Base-by-base conservation (phyloP, 2,888 invertebrate species). In the Anorthoa munda region DNA sequence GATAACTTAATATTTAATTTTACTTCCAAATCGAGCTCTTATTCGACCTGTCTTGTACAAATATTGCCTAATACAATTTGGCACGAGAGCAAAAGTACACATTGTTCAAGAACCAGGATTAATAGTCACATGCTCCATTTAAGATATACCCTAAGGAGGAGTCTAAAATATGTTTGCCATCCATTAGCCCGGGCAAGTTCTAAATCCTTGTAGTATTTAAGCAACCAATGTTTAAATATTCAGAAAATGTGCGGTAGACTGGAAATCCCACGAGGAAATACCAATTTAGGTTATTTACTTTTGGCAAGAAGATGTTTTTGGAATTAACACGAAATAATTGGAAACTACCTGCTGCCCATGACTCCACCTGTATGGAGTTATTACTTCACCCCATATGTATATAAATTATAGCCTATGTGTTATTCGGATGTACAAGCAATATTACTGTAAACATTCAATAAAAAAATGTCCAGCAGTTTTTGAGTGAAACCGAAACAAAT, bases 221-320 rank as follows among this genome's bases (percentile, higher is more conserved):
- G 66, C 59, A 65, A 71, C 45, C 31, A 4, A 60, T 79, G 63
- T 56, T 79, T 13, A 83, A 74, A 79, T 81, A 83, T 79, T 73
- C 80, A 58, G 26, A 13, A 63, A 69, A 83, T 55, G 50, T 66
- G 18, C 72, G 61, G 31, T 50, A n/a, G 46, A 66, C 13, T 56
- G 13, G 12, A 39, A 65, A 51, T 55, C 68, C 26, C 83, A 2
- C 7, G 58, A 26, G 67, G 9, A 51, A 26, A 26, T 12, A 45
- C 61, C 18, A 21, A 13, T 48, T 4, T 45, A 45, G 1, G 18
- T 11, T 56, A 56, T 50, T 58, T 26, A 58, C 21, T 63, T n/a
- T 23, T 31, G 48, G 21, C 18, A 72, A 48, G 21, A 50, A 50
- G 26, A 39, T 39, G 39, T 39, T 1, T 39, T 39, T 9, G 9